Conservation (phyloP, 2,113 vertebrate species). For the rabbit (Oryctolagus cuniculus) region mOryCun1.1 NC_091447.1:17045501-17046000, state of each 20-base stretch:
- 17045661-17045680: slow-evolving; percentile 73
- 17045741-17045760: slow-evolving; percentile 42
- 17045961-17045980: background rate
- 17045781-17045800: background rate
- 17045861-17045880: background rate
- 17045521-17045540: slow-evolving; percentile 53
- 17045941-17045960: background rate
- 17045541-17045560: slow-evolving; percentile 49
- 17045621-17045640: slow-evolving; percentile 51
- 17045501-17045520: slow-evolving; percentile 60
- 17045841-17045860: slow-evolving; percentile 22
- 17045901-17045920: background rate
- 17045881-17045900: background rate
- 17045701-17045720: slow-evolving; percentile 64
- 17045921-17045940: background rate
- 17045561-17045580: slow-evolving; percentile 47
- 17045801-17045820: background rate
- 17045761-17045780: background rate
- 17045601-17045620: slow-evolving; percentile 1
- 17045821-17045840: background rate
- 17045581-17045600: slow-evolving; percentile 59
- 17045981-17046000: background rate
- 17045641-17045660: slow-evolving; percentile 65
- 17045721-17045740: slow-evolving; percentile 2
- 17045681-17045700: slow-evolving; percentile 66